These are phyloP conservation scores for Agrilus cyanescens DNA, from an alignment of 2,888 invertebrate genomes.

Conservation along the genomic window DNA sequence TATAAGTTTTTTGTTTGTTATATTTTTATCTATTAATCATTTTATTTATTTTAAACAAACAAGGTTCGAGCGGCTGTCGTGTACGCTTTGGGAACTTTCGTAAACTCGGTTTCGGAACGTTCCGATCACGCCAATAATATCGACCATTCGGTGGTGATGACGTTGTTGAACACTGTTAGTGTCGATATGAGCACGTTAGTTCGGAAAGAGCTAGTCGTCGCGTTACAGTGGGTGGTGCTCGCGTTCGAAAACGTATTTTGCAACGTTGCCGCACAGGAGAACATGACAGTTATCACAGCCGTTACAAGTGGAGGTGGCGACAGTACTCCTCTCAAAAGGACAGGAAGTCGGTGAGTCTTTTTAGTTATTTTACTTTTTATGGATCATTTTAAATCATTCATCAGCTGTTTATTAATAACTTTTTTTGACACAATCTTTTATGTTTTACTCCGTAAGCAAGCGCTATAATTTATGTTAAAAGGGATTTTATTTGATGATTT, in stretches of 20 bases:
- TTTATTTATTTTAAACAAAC: background rate
- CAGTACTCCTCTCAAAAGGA: constrained; percentile 26
- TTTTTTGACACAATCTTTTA: too few species aligned
- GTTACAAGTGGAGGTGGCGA: constrained; percentile 30
- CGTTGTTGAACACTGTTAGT: constrained; percentile 63
- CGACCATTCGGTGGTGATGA: constrained; percentile 85
- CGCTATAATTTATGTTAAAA: too few species aligned
- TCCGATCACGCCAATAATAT: constrained; percentile 90
- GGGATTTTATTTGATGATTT: too few species aligned
- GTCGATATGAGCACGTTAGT: constrained; percentile 79
- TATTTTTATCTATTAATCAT: background rate
- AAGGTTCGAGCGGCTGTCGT: constrained; percentile 85
- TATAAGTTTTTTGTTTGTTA: constrained; percentile 25
- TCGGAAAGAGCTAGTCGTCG: constrained; percentile 75
- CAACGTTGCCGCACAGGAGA: constrained; percentile 57
- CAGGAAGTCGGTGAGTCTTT: constrained; percentile 25
- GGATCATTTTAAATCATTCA: background rate
- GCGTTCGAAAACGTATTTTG: constrained; percentile 83
- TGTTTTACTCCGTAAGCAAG: too few species aligned
- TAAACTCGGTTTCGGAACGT: constrained; percentile 71
- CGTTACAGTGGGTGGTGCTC: constrained; percentile 74
- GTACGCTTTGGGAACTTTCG: constrained; percentile 88
- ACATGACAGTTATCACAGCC: constrained; percentile 11
- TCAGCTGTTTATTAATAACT: background rate
- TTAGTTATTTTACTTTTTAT: constrained; percentile 4